phyloP scores from a whole-genome alignment of 2,113 vertebrate species.

The Pangasianodon hypophthalmus region DNA sequence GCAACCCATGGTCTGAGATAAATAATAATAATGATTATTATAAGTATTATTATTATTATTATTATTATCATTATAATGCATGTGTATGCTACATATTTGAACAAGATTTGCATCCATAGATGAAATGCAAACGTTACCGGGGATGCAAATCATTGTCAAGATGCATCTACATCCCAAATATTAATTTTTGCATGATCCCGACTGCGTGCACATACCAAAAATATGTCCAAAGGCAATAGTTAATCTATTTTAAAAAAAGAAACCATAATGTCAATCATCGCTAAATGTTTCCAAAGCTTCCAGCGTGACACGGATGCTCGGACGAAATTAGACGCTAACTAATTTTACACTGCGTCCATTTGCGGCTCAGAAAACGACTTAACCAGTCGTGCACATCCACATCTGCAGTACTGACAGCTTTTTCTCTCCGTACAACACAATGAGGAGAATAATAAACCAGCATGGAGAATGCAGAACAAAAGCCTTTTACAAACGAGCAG shows the following conservation, averaged over 20 bases:
- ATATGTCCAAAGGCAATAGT: slow-evolving; percentile 65
- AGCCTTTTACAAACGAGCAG: slow-evolving; percentile 2
- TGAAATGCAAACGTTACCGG: slow-evolving; percentile 43
- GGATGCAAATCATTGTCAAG: slow-evolving; percentile 64
- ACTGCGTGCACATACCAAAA: slow-evolving; percentile 54
- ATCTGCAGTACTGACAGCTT: slow-evolving; percentile 56
- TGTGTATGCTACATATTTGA: neutral
- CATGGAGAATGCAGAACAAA: slow-evolving; percentile 66
- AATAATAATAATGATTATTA: neutral
- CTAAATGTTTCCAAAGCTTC: slow-evolving; percentile 59
- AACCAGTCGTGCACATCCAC: slow-evolving; percentile 56
- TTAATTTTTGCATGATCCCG: slow-evolving; percentile 66
- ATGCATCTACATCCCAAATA: slow-evolving; percentile 50
- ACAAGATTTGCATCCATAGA: neutral
- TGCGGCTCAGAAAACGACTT: slow-evolving; percentile 59
- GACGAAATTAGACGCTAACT: slow-evolving; percentile 77
- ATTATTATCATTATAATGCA: neutral
- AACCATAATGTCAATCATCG: slow-evolving; percentile 66
- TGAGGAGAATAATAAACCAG: slow-evolving; percentile 23
- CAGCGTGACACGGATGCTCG: slow-evolving; percentile 73
- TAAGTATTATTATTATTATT: neutral
- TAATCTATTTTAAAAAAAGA: slow-evolving; percentile 66
- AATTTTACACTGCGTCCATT: slow-evolving; percentile 76
- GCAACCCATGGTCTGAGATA: neutral
- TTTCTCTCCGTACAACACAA: slow-evolving; percentile 23